These are phyloP conservation scores for Callipepla californica DNA, from an alignment of 2,113 vertebrate species.

Conservation along the genomic window DNA sequence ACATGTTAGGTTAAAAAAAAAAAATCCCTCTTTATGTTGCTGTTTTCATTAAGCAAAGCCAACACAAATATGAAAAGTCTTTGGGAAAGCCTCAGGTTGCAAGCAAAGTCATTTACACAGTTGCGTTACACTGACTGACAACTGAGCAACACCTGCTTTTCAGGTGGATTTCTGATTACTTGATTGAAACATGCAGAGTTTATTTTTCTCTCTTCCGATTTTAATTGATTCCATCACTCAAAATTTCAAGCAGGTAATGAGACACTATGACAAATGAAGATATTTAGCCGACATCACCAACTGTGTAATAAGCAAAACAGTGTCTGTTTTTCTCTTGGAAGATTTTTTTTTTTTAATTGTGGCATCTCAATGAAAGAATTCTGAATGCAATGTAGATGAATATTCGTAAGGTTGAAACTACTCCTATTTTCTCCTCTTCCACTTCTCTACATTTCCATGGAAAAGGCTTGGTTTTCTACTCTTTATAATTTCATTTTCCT, in stretches of 20 bases:
- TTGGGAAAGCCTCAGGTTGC: background rate
- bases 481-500: background rate
- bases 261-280: background rate
- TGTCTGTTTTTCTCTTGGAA: background rate
- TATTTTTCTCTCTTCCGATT: background rate
- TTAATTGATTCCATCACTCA: background rate
- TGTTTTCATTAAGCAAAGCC: constrained; percentile 27
- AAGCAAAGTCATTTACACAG: background rate
- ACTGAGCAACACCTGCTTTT: background rate
- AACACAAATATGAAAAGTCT: constrained; percentile 5
- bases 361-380: background rate
- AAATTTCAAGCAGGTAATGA: background rate
- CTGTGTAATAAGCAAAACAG: background rate
- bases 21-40: background rate
- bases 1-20: background rate
- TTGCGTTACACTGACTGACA: background rate
- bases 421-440: background rate
- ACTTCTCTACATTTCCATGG: background rate
- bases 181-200: background rate
- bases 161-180: background rate
- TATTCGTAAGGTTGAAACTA: background rate
- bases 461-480: background rate
- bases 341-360: background rate
- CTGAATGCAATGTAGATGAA: background rate
- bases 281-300: background rate